phyloP scores from a whole-genome alignment of 2,113 vertebrate species.

The Albula goreensis region DNA sequence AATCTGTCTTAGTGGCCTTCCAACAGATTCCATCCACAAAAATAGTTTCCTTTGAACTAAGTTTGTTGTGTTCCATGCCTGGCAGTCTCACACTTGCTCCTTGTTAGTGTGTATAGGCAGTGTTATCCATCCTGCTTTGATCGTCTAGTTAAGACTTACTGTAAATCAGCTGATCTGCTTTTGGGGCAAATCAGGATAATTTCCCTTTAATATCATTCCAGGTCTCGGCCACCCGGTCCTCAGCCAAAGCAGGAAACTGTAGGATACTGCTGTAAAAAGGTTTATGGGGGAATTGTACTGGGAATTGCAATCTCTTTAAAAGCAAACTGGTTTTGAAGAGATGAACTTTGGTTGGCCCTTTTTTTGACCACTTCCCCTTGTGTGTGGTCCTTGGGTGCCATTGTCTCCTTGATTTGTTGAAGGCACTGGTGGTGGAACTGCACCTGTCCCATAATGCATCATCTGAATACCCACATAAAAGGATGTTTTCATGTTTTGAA shows the following conservation, averaged over 20 bases:
- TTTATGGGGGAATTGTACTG: background rate
- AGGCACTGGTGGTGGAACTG: conserved; percentile 32
- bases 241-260: conserved; percentile 37
- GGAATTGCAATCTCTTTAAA: conserved; percentile 12
- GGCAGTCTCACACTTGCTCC: background rate
- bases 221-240: background rate
- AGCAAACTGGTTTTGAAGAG: conserved; percentile 37
- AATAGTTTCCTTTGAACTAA: background rate
- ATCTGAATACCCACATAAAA: conserved; percentile 36
- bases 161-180: conserved; percentile 32
- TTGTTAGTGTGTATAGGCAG: background rate
- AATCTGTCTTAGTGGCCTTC: background rate
- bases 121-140: conserved; percentile 9
- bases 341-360: conserved; percentile 1
- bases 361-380: conserved; percentile 10
- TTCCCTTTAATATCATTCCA: conserved; percentile 38
- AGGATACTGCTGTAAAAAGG: background rate
- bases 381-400: conserved; percentile 37
- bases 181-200: conserved; percentile 31
- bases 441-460: conserved; percentile 43
- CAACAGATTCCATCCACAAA: background rate
- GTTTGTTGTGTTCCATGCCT: background rate
- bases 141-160: conserved; percentile 15
- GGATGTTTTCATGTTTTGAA: conserved; percentile 9
- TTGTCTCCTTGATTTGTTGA: conserved; percentile 49